Evolutionary conservation across 2,113 vertebrate genomes (phyloP).

Genomic region (Hymenochirus boettgeri): DNA sequence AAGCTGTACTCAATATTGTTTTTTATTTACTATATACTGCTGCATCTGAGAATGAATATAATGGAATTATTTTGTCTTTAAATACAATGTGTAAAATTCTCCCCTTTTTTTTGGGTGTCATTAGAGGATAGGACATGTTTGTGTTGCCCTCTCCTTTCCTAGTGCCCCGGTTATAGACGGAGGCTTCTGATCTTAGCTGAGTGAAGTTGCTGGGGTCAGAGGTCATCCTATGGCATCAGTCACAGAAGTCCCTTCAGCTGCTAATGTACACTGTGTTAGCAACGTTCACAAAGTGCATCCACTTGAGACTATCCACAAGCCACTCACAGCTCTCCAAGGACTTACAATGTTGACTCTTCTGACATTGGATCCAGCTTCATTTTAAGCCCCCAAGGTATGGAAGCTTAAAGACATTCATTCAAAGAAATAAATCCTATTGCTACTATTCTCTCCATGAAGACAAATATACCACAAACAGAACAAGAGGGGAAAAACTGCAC

Average conservation of each 20-base stretch:
- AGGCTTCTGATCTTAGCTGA: slow-evolving; percentile 58
- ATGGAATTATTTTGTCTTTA: no score
- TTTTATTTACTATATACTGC: no score
- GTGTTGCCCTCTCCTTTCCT: slow-evolving; percentile 68
- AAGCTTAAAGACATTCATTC: slow-evolving; percentile 59
- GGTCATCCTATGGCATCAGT: slow-evolving; percentile 66
- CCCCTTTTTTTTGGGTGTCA: slow-evolving; percentile 29
- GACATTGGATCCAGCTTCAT: slow-evolving; percentile 65
- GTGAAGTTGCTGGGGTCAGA: slow-evolving; percentile 63
- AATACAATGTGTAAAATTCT: no score
- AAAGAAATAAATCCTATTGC: slow-evolving; percentile 59
- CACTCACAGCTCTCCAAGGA: slow-evolving; percentile 64
- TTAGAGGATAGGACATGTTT: slow-evolving; percentile 63
- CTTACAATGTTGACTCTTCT: slow-evolving; percentile 70
- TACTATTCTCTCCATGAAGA: slow-evolving; percentile 59
- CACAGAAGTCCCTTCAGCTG: slow-evolving; percentile 64
- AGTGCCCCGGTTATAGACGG: slow-evolving; percentile 51
- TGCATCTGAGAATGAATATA: no score
- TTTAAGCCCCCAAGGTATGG: slow-evolving; percentile 64
- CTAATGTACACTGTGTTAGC: slow-evolving; percentile 67
- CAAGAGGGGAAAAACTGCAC: slow-evolving; percentile 52
- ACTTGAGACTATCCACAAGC: slow-evolving; percentile 69
- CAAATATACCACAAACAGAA: slow-evolving; percentile 60
- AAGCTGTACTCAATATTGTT: no score
- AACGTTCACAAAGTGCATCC: slow-evolving; percentile 67